Evolutionary conservation across 2,797 vertebrate genomes (phyloP), one percentile per base, ranked within the genome.

Genomic region (Ctenosaura bakeri): DNA sequence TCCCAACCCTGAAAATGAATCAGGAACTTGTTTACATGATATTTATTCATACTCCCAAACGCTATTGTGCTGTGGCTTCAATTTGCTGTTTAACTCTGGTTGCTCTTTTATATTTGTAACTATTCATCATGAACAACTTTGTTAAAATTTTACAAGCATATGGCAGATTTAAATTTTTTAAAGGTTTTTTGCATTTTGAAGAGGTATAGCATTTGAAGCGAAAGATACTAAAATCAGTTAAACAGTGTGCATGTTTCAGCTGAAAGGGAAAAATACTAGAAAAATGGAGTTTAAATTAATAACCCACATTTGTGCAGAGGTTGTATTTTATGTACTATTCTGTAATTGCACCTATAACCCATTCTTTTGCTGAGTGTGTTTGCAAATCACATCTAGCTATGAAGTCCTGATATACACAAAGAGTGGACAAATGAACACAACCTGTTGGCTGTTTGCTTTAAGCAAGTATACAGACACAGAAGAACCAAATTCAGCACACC

Each of bases 1-100:
- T 32, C 29, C 24, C 26, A 93, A 93, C 92, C 90, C 90, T 94
- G 87, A 78, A 13, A 82, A 52, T 59, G 79, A 95, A 94, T 94
- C 92, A 91, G 92, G 94, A 42, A 50, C 85, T 59, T 90, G 14
- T 86, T 90, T 93, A 91, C 91, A 79, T 82, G 92, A 0, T 76
- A 81, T 79, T 91, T 94, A 83, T 69, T 81, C n/a, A 87, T 86
- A 84, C 74, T 89, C 87, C 66, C 74, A 71, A 52, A 26, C 86
- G 88, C 0, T 1, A 85, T 81, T 79, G 50, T 69, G 9, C 90
- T 82, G 85, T 76, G 74, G 74, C 42, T 89, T 83, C 90, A 77
- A 13, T 78, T 83, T 78, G 38, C 13, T 85, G 4, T 91, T 94
- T 85, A 26, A 59, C 29, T 94, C 22, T 77, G 62, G 18, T 92